Conservation (phyloP, 2,113 vertebrate species). For the Tympanuchus pallidicinctus region DNA sequence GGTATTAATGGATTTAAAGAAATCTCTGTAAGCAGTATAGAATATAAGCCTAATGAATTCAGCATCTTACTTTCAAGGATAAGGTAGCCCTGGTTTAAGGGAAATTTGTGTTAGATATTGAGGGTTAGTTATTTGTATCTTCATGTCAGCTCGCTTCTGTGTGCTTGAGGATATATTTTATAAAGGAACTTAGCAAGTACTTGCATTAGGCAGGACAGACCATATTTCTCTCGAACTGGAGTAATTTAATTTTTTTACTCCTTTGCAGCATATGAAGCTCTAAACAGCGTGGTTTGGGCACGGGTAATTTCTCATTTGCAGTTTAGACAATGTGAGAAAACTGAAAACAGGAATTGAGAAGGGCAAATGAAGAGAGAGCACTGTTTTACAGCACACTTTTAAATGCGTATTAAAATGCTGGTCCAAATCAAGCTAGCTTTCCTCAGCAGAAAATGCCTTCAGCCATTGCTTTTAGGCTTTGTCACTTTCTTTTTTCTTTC, state of each 20-base stretch:
- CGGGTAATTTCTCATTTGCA: not conserved
- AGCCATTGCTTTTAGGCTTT: not conserved
- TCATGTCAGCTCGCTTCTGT: not conserved
- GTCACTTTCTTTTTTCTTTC: not conserved
- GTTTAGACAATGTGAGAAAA: not conserved
- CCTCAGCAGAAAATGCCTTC: not conserved
- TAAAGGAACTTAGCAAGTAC: rapidly evolving
- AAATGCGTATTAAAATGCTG: not conserved
- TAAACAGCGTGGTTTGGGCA: not conserved
- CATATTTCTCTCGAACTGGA: not conserved
- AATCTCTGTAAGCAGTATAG: not conserved
- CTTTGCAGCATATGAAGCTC: not conserved
- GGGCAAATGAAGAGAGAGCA: rapidly evolving
- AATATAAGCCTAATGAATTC: not conserved
- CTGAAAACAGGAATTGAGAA: not conserved
- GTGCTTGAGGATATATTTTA: not conserved
- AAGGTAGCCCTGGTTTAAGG: not conserved
- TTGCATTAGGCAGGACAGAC: rapidly evolving
- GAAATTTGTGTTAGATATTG: not conserved
- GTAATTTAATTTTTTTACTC: not conserved
- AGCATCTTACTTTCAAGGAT: not conserved
- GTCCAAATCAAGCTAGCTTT: not conserved
- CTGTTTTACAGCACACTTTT: too few relatives aligned
- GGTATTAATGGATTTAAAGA: not conserved
- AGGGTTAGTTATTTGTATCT: not conserved